These are phyloP conservation scores for Drosophila funebris DNA, from an alignment of 1,140 invertebrate genomes.

Conservation along the genomic window DNA sequence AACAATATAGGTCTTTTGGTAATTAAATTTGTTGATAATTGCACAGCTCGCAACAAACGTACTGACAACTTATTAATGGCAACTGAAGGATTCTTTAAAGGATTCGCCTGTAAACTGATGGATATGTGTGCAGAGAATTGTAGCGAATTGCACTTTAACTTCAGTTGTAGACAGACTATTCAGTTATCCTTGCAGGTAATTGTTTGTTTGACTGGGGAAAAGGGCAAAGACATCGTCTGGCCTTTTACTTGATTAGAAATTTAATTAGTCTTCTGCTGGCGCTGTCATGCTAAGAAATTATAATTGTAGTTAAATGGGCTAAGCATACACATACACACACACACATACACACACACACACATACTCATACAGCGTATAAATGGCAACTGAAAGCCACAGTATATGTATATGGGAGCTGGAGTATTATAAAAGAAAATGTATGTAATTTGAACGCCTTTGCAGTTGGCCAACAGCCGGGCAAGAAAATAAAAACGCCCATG, in stretches of 20 bases:
- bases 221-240: slow-evolving; percentile 34
- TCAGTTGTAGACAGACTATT: background rate
- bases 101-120: background rate
- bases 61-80: slow-evolving; percentile 21
- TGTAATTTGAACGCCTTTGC: slow-evolving; percentile 65
- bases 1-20: slow-evolving; percentile 43
- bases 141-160: background rate
- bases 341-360: background rate
- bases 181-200: background rate
- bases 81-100: background rate
- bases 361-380: background rate
- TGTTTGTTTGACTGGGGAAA: background rate
- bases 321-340: slow-evolving; percentile 17
- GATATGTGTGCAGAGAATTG: background rate
- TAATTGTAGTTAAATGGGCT: slow-evolving; percentile 52
- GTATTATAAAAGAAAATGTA: slow-evolving; percentile 54
- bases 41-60: slow-evolving; percentile 32
- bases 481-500: slow-evolving; percentile 79
- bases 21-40: slow-evolving; percentile 47
- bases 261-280: slow-evolving; percentile 49
- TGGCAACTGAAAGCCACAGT: background rate
- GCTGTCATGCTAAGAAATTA: slow-evolving; percentile 52
- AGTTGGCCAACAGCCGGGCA: slow-evolving; percentile 56
- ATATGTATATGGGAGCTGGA: slow-evolving; percentile 16
- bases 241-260: slow-evolving; percentile 70